These are phyloP conservation scores for Polymixis flavicincta DNA, from an alignment of 2,888 invertebrate genomes.

Conservation along the genomic window DNA sequence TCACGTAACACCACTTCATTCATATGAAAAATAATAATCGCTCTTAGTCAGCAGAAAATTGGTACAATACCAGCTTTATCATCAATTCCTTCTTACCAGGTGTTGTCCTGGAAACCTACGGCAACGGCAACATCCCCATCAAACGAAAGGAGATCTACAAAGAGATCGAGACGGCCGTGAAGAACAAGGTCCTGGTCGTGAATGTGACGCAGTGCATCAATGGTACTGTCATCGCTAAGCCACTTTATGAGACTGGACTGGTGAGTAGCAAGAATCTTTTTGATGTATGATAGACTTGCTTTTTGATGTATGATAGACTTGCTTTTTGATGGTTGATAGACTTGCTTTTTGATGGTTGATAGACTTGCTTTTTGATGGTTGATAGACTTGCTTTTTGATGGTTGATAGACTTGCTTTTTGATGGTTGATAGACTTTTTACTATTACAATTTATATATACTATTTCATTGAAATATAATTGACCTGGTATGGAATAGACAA, in stretches of 20 bases:
- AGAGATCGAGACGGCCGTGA: slow-evolving; percentile 93
- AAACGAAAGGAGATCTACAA: slow-evolving; percentile 95
- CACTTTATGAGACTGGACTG: slow-evolving; percentile 96
- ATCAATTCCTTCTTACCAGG: slow-evolving; percentile 80
- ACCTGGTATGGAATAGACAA: no score
- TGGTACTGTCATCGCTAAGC: slow-evolving; percentile 93
- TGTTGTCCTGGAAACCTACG: slow-evolving; percentile 97
- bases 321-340: not conserved
- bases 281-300: not conserved
- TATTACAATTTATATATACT: no score
- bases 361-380: not conserved
- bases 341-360: not conserved
- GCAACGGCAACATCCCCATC: slow-evolving; percentile 98
- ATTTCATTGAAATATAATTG: no score
- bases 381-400: not conserved
- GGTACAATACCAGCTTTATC: not conserved
- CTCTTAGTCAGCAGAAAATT: no score
- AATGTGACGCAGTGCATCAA: slow-evolving; percentile 98
- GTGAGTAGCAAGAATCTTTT: slow-evolving; percentile 81
- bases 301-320: not conserved
- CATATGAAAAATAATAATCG: not conserved
- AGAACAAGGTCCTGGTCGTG: slow-evolving; percentile 95
- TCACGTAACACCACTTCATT: not conserved
- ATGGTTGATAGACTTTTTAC: no score
- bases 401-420: no score